These are phyloP conservation scores for Prunella fulvescens DNA, from an alignment of 2,113 vertebrate genomes.

Conservation along the genomic window DNA sequence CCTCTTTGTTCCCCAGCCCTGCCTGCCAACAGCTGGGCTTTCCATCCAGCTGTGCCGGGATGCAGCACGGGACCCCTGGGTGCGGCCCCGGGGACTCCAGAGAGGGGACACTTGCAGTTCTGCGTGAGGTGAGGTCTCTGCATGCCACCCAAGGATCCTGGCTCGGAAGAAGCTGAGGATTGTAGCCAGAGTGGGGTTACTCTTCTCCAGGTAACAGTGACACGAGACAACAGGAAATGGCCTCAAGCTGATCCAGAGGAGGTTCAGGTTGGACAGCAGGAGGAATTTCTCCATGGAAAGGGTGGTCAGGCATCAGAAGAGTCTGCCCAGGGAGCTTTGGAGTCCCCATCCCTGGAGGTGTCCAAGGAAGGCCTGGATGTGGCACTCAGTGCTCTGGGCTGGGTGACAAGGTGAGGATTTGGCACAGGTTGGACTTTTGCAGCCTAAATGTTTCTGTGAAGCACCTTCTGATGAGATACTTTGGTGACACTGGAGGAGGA, in stretches of 20 bases:
- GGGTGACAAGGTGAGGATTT: no score
- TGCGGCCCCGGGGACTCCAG: rapidly evolving
- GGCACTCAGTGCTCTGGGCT: background rate
- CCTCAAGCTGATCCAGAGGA: background rate
- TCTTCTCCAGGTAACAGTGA: background rate
- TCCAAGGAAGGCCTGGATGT: background rate
- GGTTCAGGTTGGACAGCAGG: background rate
- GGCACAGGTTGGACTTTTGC: background rate
- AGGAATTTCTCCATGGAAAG: background rate
- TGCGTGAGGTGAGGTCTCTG: rapidly evolving
- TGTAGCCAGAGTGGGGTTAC: background rate
- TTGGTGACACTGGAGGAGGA: background rate
- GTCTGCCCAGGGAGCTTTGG: background rate
- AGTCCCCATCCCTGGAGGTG: background rate
- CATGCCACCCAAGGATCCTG: background rate
- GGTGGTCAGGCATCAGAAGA: background rate
- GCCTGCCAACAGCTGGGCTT: background rate
- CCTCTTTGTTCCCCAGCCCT: background rate
- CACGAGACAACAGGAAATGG: background rate
- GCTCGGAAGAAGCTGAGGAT: background rate
- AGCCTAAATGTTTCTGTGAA: background rate
- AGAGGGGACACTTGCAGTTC: background rate
- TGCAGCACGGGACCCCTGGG: background rate
- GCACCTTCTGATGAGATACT: background rate
- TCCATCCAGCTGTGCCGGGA: slow-evolving; percentile 18